Evolutionary conservation across 2,113 vertebrate species (phyloP), one percentile per base, ranked within the genome.

Genomic region (Murina feae): DNA sequence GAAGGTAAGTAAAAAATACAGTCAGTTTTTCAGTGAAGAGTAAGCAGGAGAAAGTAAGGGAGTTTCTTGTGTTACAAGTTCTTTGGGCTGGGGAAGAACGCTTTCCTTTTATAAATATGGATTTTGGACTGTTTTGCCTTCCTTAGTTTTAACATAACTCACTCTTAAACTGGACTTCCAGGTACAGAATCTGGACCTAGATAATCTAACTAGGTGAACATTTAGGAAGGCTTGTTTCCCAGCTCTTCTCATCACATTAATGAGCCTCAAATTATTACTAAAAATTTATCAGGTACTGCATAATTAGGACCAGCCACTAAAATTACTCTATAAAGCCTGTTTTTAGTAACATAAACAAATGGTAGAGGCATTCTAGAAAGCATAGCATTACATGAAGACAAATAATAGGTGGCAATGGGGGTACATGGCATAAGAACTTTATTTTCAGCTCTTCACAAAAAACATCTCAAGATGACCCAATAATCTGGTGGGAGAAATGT

Each of bases 321-420:
- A 93, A 51, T 37, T 89, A 86, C 18, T 91, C 30, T 76, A 39
- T 78, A 30, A 65, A 65, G n/a, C n/a, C 49, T 90, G 39, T 17
- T 87, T 84, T 76, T 68, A 76, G 53, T 28, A 96, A 95, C 16
- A 72, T 78, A 80, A 84, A 69, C 35, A 94, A 76, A 89, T 65
- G 49, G 17, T 79, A 17, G 47, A 53, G 84, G 51, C 71, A 90
- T 6, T 86, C 32, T 68, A 91, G 32, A 51, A 76, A 92, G 42
- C 39, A 86, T 9, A 89, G 21, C 13, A 63, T 86, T 21, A 86
- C 18, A 9, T 8, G n/a, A 30, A 82, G 69, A 87, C 42, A 93
- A 92, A 90, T 44, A 85, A 78, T 80, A 88, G 28, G 53, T 86
- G 58, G 16, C 65, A 85, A 37, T 20, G 47, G 42, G 28, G 42